Evolutionary conservation across 2,888 invertebrate genomes (phyloP).

Genomic region (Toxonevra muliebris): DNA sequence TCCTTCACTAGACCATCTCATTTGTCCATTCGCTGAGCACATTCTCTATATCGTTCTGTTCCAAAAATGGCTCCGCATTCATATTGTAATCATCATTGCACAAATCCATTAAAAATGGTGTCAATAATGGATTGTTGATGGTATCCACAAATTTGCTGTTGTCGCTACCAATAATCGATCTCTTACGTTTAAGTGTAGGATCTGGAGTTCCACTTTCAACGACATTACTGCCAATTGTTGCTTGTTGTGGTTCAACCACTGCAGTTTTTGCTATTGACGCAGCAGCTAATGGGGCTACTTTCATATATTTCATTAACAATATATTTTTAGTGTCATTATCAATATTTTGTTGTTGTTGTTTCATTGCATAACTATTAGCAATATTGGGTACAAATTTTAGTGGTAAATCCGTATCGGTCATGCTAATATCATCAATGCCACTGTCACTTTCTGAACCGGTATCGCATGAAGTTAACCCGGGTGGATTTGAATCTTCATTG

Average conservation of each 20-base stretch:
- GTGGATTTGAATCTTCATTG: constrained; percentile 56
- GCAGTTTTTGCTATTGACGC: background rate
- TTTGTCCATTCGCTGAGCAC: constrained; percentile 52
- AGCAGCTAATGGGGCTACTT: background rate
- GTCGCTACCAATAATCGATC: background rate
- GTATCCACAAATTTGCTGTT: constrained; percentile 44
- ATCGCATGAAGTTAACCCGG: constrained; percentile 49
- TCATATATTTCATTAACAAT: constrained; percentile 19
- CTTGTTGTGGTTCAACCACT: background rate
- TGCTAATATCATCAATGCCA: constrained; percentile 56
- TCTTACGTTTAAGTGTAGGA: no score
- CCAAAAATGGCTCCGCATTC: constrained; percentile 49
- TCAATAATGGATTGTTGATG: constrained; percentile 56
- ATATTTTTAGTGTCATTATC: constrained; percentile 21
- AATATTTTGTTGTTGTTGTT: background rate
- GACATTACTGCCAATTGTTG: background rate
- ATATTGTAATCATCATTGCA: constrained; percentile 61
- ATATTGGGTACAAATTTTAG: constrained; percentile 27
- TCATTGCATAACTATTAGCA: background rate
- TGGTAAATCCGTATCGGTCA: constrained; percentile 40
- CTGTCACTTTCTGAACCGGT: constrained; percentile 58
- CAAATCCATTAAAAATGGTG: constrained; percentile 57
- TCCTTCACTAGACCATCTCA: constrained; percentile 41
- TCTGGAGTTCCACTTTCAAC: no score
- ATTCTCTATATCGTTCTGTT: constrained; percentile 54